phyloP scores from a whole-genome alignment of 2,797 vertebrate species.

The Acropternis orthonyx region DNA sequence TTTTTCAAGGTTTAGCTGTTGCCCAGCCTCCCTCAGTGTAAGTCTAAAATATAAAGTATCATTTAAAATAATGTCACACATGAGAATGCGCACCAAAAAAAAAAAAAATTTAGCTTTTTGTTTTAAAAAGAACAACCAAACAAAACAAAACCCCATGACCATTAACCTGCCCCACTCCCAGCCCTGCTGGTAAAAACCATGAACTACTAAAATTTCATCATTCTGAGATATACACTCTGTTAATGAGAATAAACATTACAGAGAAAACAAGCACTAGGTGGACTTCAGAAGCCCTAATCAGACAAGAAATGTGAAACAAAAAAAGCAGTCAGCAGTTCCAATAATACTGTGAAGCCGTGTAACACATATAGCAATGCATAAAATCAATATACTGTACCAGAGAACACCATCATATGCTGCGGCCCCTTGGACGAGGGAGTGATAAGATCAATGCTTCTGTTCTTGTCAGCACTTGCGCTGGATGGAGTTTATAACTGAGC shows the following conservation, averaged over 20 bases:
- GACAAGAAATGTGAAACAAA: neutral
- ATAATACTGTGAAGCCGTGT: neutral
- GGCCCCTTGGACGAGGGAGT: neutral
- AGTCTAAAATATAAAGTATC: neutral
- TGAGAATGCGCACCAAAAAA: neutral
- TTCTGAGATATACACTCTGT: neutral
- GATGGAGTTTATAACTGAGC: neutral
- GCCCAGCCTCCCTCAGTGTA: neutral
- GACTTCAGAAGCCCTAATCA: neutral
- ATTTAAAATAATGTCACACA: neutral
- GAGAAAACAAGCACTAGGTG: neutral
- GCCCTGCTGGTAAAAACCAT: neutral
- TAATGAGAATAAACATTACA: neutral
- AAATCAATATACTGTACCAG: conserved; percentile 18
- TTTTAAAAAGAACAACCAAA: neutral
- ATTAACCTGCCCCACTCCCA: neutral
- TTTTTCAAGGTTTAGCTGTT: neutral
- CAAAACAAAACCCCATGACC: neutral
- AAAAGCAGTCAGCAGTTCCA: neutral
- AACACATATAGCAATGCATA: neutral
- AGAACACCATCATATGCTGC: neutral
- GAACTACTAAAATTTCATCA: neutral
- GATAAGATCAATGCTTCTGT: neutral
- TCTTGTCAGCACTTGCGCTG: conserved; percentile 10
- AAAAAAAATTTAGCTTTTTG: fast-evolving